phyloP scores from a whole-genome alignment of 2,888 invertebrate genomes.

The Caenorhabditis drosophilae region DNA sequence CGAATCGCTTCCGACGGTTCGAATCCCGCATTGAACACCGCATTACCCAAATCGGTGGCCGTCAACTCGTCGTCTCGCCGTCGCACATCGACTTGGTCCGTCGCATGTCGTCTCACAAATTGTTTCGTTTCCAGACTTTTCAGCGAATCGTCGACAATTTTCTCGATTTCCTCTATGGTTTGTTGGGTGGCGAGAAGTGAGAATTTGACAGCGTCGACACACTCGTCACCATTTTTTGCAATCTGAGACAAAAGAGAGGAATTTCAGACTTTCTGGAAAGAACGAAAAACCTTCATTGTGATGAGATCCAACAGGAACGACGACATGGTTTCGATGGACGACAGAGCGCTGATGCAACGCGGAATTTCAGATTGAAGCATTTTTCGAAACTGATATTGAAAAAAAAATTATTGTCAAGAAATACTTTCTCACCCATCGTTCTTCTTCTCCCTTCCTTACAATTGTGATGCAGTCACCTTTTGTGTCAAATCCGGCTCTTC shows the following conservation, averaged over 20 bases:
- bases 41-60: slow-evolving; percentile 77
- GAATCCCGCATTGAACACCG: slow-evolving; percentile 86
- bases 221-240: slow-evolving; percentile 35
- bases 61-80: too few species aligned
- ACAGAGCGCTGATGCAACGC: slow-evolving; percentile 45
- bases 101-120: slow-evolving; percentile 25
- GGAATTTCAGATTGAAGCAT: slow-evolving; percentile 53
- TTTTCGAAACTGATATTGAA: too few species aligned
- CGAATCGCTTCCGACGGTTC: slow-evolving; percentile 78
- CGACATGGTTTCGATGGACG: slow-evolving; percentile 32
- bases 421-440: slow-evolving; percentile 63
- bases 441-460: slow-evolving; percentile 75
- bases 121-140: slow-evolving; percentile 17
- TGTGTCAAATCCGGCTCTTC: slow-evolving; percentile 84
- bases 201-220: slow-evolving; percentile 32
- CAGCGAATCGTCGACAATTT: slow-evolving; percentile 10
- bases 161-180: slow-evolving; percentile 17
- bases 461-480: slow-evolving; percentile 88
- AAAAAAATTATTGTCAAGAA: too few species aligned
- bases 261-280: too few species aligned
- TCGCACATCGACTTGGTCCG: too few species aligned
- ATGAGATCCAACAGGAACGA: slow-evolving; percentile 56
- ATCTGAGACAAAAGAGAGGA: too few species aligned
- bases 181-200: slow-evolving; percentile 47
- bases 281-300: slow-evolving; percentile 48